Evolutionary conservation across 2,113 vertebrate genomes (phyloP), one percentile per base, ranked within the genome.

Genomic region (Xenopus laevis): DNA sequence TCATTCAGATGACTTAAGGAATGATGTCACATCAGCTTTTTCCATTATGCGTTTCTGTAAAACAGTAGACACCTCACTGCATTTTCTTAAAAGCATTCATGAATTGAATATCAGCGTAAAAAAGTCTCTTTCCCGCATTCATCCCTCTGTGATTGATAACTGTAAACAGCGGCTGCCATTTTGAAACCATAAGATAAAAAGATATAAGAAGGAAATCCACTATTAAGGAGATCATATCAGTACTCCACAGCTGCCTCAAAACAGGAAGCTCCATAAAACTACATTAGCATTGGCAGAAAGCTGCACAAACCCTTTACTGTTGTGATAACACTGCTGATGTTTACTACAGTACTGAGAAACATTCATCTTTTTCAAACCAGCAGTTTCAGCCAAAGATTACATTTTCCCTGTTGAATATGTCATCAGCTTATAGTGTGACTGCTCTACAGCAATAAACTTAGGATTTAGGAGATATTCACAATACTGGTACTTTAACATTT

Each of bases 171-270:
- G 74, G 71, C 80, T 78, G 77, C 86, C 86, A 85, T 83, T 83
- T 82, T 76, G 79, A 82, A 83, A 85, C 82, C 84, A 83, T 85
- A 87, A 81, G 82, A 84, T 83, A 81, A 78, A 78, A 75, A 86
- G 87, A 79, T 84, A 83, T 86, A 81, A 86, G 86, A 85, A 89
- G 90, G 91, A 91, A 92, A 89, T 89, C 85, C 86, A 88, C 78
- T 79, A 82, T 83, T 71, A 82, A 67, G 79, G 82, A 91, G 90
- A 92, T 91, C 82, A 86, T 92, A 92, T 92, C 91, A 87, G 72
- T 78, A 80, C 64, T 81, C 79, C 86, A 76, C 91, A 91, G 89
- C 88, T 89, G 84, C 84, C 82, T 0, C 85, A 15, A 84, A 88
- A 87, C 87, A 88, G 85, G 86, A 89, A 91, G 83, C 80, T 78